Base-by-base conservation (phyloP, 2,797 vertebrate genomes). In the Tauraco hartlaubi region DNA sequence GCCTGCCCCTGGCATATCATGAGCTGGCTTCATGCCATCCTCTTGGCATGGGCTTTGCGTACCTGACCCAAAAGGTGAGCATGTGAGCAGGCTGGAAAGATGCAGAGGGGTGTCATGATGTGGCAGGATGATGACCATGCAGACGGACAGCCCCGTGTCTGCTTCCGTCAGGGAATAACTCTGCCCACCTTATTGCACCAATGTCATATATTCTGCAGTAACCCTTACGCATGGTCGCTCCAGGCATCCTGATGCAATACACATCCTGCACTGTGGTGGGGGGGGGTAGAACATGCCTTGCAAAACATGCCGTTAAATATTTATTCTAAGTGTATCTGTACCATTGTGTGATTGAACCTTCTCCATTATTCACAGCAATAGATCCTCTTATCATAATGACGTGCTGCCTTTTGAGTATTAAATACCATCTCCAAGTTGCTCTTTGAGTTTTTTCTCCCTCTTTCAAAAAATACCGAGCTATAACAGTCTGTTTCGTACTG, bases 401-500 rank as follows among this genome's bases (percentile, higher is more conserved):
- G 11, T 87, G 59, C 79, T 91, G 58, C 91, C 79, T 96, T 96
- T 92, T 85, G 76, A 91, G 84, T 72, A 94, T 94, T 91, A 95
- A 97, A 97, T 92, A 81, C 39, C 58, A 52, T 62, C 80, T 95
- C 88, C 63, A 90, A 82, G 90, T 92, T 82, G 73, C 85, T 90
- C 55, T 76, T 85, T 69, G 84, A 79, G 16, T 4, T 1, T 81
- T 81, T 68, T 33, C 74, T 64, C 80, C 46, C 67, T 69, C 61
- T 93, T 94, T 72, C 43, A 18, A 93, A 84, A 92, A 82, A 84
- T 66, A 90, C 84, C 54, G 91, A 92, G 79, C 68, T 96, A 31
- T 88, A 97, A 81, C 92, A 96, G 89, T 79, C 87, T 97, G 78
- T 95, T 97, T 63, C 92, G 95, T 93, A 80, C 95, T 97, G 97